phyloP scores from a whole-genome alignment of 2,888 invertebrate species.

The Aethes cnicana region DNA sequence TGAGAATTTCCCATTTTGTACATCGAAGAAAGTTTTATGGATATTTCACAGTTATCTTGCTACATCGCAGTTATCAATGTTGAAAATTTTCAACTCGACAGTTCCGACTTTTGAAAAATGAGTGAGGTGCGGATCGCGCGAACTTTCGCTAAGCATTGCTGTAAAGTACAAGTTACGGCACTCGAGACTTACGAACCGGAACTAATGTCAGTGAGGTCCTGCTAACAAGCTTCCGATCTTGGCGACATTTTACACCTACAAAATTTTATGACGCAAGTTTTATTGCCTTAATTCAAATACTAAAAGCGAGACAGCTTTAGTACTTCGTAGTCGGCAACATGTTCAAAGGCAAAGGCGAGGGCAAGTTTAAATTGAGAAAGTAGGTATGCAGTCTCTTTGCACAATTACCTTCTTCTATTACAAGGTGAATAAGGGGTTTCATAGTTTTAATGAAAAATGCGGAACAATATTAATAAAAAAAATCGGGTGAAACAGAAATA shows the following conservation, averaged over 20 bases:
- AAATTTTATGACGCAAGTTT: conserved; percentile 13
- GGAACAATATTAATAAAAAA: too few relatives aligned
- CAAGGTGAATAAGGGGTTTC: too few relatives aligned
- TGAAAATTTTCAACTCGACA: neutral
- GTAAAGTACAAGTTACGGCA: conserved; percentile 24
- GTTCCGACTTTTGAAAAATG: conserved; percentile 15
- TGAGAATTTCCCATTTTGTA: too few relatives aligned
- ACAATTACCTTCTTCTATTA: too few relatives aligned
- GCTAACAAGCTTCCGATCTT: conserved; percentile 26
- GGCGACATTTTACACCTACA: too few relatives aligned
- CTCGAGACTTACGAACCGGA: conserved; percentile 21
- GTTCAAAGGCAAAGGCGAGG: neutral
- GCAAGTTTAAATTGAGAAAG: too few relatives aligned
- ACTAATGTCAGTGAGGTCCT: conserved; percentile 21
- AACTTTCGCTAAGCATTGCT: conserved; percentile 9
- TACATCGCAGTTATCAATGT: neutral
- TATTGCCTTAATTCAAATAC: conserved; percentile 16
- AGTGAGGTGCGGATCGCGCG: conserved; percentile 2
- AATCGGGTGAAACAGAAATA: too few relatives aligned
- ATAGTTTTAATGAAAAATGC: too few relatives aligned
- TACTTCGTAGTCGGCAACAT: neutral
- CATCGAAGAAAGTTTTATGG: too few relatives aligned
- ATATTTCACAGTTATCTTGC: too few relatives aligned
- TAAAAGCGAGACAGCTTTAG: conserved; percentile 12
- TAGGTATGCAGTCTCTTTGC: too few relatives aligned